Evolutionary conservation across 2,888 invertebrate genomes (phyloP), one percentile per base, ranked within the genome.

Genomic region (Camponotus fellah): DNA sequence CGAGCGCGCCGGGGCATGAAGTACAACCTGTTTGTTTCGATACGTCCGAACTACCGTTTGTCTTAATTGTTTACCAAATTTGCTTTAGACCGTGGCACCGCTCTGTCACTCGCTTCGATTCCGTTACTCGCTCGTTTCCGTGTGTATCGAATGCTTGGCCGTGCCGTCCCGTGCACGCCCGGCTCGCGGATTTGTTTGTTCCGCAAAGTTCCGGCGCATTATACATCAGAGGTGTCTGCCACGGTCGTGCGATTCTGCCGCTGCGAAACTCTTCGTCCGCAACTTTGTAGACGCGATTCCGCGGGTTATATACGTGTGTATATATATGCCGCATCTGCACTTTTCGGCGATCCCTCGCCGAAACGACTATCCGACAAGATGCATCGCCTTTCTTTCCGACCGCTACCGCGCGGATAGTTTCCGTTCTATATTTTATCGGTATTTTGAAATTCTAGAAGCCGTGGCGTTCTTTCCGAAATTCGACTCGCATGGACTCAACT

Each of bases 131-230:
- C 26, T 26, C 26, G 26, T 26, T 26, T 26, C 26, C 76, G 74
- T 86, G 85, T 89, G 88, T 91, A 91, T 91, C 90, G 90, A 87
- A 88, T 86, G 85, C 87, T 84, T 85, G 86, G 84, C 88, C 85
- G 93, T 92, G 84, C 88, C 85, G 93, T 92, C 93, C 93, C 94
- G 92, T 14, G 69, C 43, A 32, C n/a, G 21, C 32, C n/a, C 17
- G 65, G 62, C 26, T 32, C 91, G 92, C 91, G 93, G 93, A 94
- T 94, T 94, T 94, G 94, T 94, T 94, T 94, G 94, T 91, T 93
- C 26, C 92, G 92, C 92, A 93, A 94, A 94, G 93, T 94, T 94
- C 93, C 90, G 92, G 92, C 92, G 91, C 92, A 92, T 90, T 93
- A 53, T 53, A 93, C 93, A 93, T 93, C 93, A 92, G 92, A 91